Evolutionary conservation across 2,888 invertebrate species (phyloP).

Genomic region (Siphlonurus alternatus): DNA sequence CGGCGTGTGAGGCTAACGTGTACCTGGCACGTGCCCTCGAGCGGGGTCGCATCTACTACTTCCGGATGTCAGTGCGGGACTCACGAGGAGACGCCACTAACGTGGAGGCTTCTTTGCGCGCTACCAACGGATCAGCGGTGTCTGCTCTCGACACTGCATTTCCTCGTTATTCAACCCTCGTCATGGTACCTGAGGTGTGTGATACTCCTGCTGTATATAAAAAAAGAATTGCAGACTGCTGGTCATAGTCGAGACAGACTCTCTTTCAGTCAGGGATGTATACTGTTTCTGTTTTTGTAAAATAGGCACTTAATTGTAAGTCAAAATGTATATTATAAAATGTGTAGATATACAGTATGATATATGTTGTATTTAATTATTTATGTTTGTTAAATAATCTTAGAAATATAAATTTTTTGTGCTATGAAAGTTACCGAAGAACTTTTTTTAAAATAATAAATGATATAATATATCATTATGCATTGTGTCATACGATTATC

Average conservation of each 20-base stretch:
- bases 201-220: neutral
- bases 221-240: too few species aligned
- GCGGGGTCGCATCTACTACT: slow-evolving; percentile 70
- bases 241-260: too few species aligned
- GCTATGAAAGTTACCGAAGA: too few species aligned
- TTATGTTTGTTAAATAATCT: too few species aligned
- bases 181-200: slow-evolving; percentile 56
- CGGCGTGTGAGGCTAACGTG: slow-evolving; percentile 78
- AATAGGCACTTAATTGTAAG: neutral
- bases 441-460: too few species aligned
- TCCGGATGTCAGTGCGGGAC: slow-evolving; percentile 50
- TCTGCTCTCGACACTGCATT: slow-evolving; percentile 65
- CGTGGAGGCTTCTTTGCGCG: slow-evolving; percentile 62
- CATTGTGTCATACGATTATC: too few species aligned
- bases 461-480: too few species aligned
- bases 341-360: too few species aligned
- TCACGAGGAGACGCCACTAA: slow-evolving; percentile 58
- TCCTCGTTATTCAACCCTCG: slow-evolving; percentile 60
- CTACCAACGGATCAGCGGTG: slow-evolving; percentile 56
- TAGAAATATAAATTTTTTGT: too few species aligned
- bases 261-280: too few species aligned
- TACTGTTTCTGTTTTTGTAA: neutral
- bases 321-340: neutral
- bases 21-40: slow-evolving; percentile 57
- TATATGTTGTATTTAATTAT: too few species aligned